Conservation (phyloP, 2,888 invertebrate genomes). For the Eilema sororculum region DNA sequence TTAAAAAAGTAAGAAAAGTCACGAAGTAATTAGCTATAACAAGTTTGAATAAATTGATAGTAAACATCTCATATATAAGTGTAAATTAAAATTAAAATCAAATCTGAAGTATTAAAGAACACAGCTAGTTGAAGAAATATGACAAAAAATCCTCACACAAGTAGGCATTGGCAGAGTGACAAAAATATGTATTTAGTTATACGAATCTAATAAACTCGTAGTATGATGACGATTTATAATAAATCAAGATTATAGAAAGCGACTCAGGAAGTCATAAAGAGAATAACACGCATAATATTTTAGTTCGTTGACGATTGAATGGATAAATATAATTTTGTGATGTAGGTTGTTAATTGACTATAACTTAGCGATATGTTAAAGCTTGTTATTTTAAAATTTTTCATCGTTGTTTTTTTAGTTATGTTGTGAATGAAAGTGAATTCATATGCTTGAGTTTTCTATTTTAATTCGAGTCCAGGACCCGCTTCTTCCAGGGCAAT, state of each 20-base stretch:
- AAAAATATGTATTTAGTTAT: background rate
- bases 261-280: constrained; percentile 41
- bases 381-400: background rate
- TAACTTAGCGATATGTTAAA: background rate
- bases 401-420: background rate
- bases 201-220: constrained; percentile 31
- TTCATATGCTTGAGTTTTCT: background rate
- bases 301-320: constrained; percentile 20
- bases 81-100: background rate
- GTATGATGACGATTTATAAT: constrained; percentile 24
- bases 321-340: constrained; percentile 5
- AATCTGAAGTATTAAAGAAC: background rate
- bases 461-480: too few species aligned
- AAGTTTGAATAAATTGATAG: background rate
- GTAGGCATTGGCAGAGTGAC: background rate
- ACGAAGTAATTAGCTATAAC: background rate
- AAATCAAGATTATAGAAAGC: constrained; percentile 30
- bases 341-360: background rate
- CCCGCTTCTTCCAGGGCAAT: too few species aligned
- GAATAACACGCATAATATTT: constrained; percentile 18
- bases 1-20: background rate
- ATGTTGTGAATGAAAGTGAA: background rate
- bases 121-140: background rate
- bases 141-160: background rate
- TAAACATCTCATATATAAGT: background rate